Conservation (phyloP, 2,888 invertebrate species). For the Ommatoiulus sabulosus region DNA sequence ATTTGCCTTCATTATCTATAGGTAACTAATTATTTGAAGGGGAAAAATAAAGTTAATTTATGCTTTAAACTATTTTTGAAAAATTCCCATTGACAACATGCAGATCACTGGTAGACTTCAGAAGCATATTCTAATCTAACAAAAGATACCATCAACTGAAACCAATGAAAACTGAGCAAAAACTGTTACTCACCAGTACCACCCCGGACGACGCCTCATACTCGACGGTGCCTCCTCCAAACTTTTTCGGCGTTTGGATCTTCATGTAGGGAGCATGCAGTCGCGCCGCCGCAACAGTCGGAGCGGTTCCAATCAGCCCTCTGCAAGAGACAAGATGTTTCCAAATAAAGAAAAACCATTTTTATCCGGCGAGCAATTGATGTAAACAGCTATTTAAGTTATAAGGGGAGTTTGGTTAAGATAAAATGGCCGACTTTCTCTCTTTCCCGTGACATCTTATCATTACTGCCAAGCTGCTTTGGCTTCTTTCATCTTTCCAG, state of each 20-base stretch:
- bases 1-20: no score
- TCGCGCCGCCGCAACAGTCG: background rate
- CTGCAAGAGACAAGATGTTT: slow-evolving; percentile 20
- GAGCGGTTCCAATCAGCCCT: slow-evolving; percentile 2
- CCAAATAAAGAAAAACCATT: slow-evolving; percentile 17
- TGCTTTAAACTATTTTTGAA: no score
- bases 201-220: background rate
- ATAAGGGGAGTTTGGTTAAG: slow-evolving; percentile 27
- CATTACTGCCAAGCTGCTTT: background rate
- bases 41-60: no score
- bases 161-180: no score
- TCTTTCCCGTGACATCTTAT: slow-evolving; percentile 2
- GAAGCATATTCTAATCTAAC: no score
- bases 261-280: background rate
- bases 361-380: slow-evolving; percentile 23
- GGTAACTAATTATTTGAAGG: no score
- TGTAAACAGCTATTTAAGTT: slow-evolving; percentile 32
- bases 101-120: no score
- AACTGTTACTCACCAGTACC: slow-evolving; percentile 1
- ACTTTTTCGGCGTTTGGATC: background rate
- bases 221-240: slow-evolving; percentile 19
- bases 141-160: no score
- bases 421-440: background rate
- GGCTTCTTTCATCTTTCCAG: background rate
- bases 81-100: no score